These are phyloP conservation scores for Rugalucina vietnamica DNA, from an alignment of 2,888 invertebrate species.

Conservation along the genomic window DNA sequence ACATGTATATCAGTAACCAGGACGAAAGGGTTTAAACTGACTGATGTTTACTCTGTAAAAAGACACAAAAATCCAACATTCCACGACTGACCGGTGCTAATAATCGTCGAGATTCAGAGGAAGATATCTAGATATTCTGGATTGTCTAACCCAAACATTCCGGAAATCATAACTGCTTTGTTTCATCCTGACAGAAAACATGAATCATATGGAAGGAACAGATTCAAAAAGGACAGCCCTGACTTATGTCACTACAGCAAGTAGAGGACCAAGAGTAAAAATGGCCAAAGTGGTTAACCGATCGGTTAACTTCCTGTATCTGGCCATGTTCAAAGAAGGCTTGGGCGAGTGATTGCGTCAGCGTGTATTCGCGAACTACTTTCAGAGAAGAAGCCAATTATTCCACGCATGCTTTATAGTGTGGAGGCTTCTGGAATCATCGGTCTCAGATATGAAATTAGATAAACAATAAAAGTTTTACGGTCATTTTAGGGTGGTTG, in stretches of 20 bases:
- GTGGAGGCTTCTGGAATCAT: background rate
- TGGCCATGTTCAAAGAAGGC: slow-evolving; percentile 18
- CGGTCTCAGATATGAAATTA: background rate
- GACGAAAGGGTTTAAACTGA: slow-evolving; percentile 25
- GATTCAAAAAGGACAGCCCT: background rate
- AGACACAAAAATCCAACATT: background rate
- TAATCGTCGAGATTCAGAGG: background rate
- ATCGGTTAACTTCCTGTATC: slow-evolving; percentile 20
- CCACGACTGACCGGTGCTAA: background rate
- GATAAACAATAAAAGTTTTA: too few relatives aligned
- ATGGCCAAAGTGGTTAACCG: slow-evolving; percentile 13
- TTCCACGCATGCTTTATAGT: slow-evolving; percentile 26
- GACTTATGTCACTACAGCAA: slow-evolving; percentile 19
- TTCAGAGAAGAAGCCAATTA: slow-evolving; percentile 6
- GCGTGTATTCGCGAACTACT: slow-evolving; percentile 21
- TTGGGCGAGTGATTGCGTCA: slow-evolving; percentile 30
- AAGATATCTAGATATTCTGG: background rate
- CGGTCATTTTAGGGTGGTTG: too few relatives aligned
- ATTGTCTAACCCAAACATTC: background rate
- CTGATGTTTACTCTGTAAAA: slow-evolving; percentile 36
- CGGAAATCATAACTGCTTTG: background rate
- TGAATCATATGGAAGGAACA: background rate
- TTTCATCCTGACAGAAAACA: background rate
- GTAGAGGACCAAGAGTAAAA: background rate
- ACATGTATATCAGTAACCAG: slow-evolving; percentile 40